These are phyloP conservation scores for Amphiprion clarkii DNA, from an alignment of 2,797 vertebrate species.

Conservation along the genomic window DNA sequence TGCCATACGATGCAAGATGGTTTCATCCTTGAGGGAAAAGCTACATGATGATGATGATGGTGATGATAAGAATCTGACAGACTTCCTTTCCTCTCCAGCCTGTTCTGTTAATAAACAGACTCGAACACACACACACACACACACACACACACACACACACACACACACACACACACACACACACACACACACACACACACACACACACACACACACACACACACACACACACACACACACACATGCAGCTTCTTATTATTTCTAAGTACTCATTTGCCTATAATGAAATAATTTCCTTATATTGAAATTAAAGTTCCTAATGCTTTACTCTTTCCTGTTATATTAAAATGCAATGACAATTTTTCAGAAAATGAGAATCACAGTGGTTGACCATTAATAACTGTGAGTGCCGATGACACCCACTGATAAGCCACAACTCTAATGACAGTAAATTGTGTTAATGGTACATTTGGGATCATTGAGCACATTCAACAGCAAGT, in stretches of 20 bases:
- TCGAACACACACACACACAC: not conserved
- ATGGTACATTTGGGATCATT: constrained; percentile 47
- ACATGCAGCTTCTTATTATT: not conserved
- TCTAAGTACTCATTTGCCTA: constrained; percentile 6
- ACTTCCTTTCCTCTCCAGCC: not conserved
- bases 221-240: too few species aligned
- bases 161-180: not conserved
- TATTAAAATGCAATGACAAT: constrained; percentile 49
- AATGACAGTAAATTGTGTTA: constrained; percentile 53
- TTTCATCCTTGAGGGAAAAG: constrained; percentile 19
- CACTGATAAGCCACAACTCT: constrained; percentile 37
- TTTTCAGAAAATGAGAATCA: constrained; percentile 34
- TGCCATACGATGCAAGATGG: not conserved
- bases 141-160: not conserved
- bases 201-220: not conserved
- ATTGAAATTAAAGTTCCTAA: constrained; percentile 22
- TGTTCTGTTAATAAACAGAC: not conserved
- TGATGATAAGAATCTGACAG: not conserved
- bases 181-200: not conserved
- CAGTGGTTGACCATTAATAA: constrained; percentile 30
- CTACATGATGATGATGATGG: not conserved
- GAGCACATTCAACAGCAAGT: constrained; percentile 43
- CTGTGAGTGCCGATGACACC: constrained; percentile 12
- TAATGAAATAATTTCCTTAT: constrained; percentile 30
- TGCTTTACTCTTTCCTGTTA: constrained; percentile 13